phyloP scores from a whole-genome alignment of 2,113 vertebrate genomes.

The Etheostoma spectabile region DNA sequence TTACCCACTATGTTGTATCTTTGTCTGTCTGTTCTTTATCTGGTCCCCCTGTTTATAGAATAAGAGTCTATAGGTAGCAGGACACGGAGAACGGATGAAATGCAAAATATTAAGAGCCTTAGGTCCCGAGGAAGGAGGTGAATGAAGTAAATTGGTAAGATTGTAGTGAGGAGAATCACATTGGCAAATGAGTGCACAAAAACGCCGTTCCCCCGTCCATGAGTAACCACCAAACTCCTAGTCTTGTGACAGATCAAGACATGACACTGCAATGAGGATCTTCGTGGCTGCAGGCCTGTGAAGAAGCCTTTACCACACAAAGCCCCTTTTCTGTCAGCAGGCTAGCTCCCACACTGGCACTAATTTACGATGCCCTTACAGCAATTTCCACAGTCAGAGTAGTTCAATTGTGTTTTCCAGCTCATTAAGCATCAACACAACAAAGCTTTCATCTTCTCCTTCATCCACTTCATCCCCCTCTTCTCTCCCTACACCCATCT shows the following conservation, averaged over 20 bases:
- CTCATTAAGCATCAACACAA: slow-evolving; percentile 87
- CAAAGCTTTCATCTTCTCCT: slow-evolving; percentile 84
- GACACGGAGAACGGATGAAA: neutral
- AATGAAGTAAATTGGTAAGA: slow-evolving; percentile 22
- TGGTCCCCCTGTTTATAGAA: slow-evolving; percentile 68
- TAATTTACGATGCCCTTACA: slow-evolving; percentile 88
- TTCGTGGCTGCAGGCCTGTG: slow-evolving; percentile 61
- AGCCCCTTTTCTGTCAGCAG: slow-evolving; percentile 84
- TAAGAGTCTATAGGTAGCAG: slow-evolving; percentile 52
- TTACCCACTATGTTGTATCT: slow-evolving; percentile 11
- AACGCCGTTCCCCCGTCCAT: neutral
- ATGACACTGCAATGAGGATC: slow-evolving; percentile 54
- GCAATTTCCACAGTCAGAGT: slow-evolving; percentile 88
- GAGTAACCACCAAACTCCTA: slow-evolving; percentile 13
- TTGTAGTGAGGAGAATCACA: neutral
- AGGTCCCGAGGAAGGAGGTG: neutral
- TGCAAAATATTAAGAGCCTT: neutral
- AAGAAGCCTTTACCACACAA: slow-evolving; percentile 81
- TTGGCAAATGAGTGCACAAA: neutral
- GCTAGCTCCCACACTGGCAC: slow-evolving; percentile 84
- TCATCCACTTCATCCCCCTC: slow-evolving; percentile 60
- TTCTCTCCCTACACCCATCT: slow-evolving; percentile 66
- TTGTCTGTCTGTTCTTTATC: slow-evolving; percentile 46
- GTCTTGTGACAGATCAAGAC: slow-evolving; percentile 45
- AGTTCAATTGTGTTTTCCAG: slow-evolving; percentile 90